A percentile compares a stretch with the other conserved stretches of the same genome.
These are phyloP conservation scores for Odobenus rosmarus DNA, from an alignment of 2,113 vertebrate genomes.

Conservation along the genomic window DNA sequence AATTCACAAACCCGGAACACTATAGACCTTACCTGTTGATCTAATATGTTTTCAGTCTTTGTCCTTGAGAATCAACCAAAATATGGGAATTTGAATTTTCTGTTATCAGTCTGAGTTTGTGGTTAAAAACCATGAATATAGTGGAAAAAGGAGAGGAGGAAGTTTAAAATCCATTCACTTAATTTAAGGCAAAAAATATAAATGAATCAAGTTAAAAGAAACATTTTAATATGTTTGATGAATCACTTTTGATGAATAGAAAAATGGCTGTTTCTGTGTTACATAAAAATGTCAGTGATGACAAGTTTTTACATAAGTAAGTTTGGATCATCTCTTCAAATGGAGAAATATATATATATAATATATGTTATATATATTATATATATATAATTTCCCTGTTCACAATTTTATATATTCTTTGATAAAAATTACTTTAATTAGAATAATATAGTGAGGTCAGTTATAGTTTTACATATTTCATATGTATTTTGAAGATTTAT, in stretches of 20 bases:
- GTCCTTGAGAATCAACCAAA: background rate
- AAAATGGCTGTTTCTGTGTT: background rate
- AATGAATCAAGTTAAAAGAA: background rate
- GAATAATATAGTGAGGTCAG: background rate
- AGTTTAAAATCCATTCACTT: conserved; percentile 29
- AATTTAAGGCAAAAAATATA: background rate
- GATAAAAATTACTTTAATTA: background rate
- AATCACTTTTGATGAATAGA: background rate
- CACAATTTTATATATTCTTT: background rate
- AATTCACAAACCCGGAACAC: too few relatives aligned
- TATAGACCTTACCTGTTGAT: background rate
- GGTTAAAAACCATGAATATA: background rate
- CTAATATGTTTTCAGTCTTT: conserved; percentile 66
- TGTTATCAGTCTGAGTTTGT: background rate
- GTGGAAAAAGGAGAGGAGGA: background rate
- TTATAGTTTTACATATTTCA: background rate
- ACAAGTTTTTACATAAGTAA: background rate
- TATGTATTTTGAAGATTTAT: background rate
- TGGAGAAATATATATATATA: background rate
- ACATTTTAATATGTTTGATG: background rate
- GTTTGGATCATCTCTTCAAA: conserved; percentile 25
- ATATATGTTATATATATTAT: background rate
- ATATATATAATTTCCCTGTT: background rate
- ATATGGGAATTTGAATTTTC: background rate
- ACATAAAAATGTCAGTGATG: background rate